These are phyloP conservation scores for Leptoclinus maculatus DNA, from an alignment of 2,797 vertebrate genomes.

Conservation along the genomic window DNA sequence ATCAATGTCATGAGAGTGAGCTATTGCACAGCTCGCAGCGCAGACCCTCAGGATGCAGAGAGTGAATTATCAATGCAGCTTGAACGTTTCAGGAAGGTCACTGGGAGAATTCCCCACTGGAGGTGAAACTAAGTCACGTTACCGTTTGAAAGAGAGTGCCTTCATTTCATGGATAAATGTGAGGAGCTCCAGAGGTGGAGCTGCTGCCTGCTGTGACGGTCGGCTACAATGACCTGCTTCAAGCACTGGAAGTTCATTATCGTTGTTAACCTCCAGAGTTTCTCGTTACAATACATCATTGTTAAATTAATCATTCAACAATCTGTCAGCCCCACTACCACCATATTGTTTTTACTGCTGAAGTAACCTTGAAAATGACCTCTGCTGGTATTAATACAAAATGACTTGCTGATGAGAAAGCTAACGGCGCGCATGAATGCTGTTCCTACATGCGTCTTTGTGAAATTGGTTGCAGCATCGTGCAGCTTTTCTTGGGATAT, in stretches of 20 bases:
- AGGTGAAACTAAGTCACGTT: constrained; percentile 45
- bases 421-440: neutral
- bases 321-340: constrained; percentile 6
- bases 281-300: constrained; percentile 30
- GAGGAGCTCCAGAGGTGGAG: constrained; percentile 17
- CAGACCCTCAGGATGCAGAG: neutral
- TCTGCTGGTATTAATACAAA: constrained; percentile 25
- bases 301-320: constrained; percentile 7
- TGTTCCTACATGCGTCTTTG: neutral
- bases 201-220: constrained; percentile 51
- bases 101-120: constrained; percentile 35
- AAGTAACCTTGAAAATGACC: constrained; percentile 57
- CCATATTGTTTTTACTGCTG: neutral
- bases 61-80: constrained; percentile 59
- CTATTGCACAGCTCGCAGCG: constrained; percentile 42
- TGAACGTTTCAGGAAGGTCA: constrained; percentile 58
- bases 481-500: constrained; percentile 10
- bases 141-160: no score
- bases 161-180: constrained; percentile 56
- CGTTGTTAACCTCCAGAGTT: constrained; percentile 31
- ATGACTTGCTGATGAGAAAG: constrained; percentile 10
- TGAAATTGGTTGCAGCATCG: constrained; percentile 6
- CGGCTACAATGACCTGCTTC: constrained; percentile 1
- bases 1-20: constrained; percentile 58
- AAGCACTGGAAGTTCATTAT: constrained; percentile 39